These are phyloP conservation scores for Drosophila sordidapex DNA, from an alignment of 2,888 invertebrate genomes.

Conservation along the genomic window DNA sequence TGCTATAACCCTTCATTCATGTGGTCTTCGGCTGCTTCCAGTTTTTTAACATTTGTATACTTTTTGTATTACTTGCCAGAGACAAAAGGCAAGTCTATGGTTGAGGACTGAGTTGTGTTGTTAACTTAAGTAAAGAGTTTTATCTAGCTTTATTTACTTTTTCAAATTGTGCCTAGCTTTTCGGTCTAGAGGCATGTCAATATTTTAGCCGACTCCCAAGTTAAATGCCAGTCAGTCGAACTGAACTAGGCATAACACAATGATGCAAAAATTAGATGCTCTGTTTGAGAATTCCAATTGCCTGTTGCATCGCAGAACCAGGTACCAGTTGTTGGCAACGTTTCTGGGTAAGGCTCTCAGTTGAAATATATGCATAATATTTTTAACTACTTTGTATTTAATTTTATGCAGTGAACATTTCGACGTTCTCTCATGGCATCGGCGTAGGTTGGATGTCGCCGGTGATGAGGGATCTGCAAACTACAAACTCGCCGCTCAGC, in stretches of 20 bases:
- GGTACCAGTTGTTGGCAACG: conserved; percentile 62
- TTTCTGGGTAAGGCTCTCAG: conserved; percentile 49
- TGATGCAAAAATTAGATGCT: conserved; percentile 38
- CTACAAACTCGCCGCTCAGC: conserved; percentile 50
- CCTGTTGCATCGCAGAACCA: conserved; percentile 54
- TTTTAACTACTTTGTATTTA: not conserved
- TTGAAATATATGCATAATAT: not conserved
- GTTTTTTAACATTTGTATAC: conserved; percentile 75
- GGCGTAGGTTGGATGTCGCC: conserved; percentile 81
- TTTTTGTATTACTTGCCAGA: conserved; percentile 78
- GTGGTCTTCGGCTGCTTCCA: conserved; percentile 78
- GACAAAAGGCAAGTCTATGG: conserved; percentile 82
- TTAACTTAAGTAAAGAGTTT: conserved; percentile 14
- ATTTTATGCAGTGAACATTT: conserved; percentile 66
- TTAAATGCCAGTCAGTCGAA: conserved; percentile 15
- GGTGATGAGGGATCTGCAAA: conserved; percentile 69
- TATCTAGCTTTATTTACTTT: conserved; percentile 21
- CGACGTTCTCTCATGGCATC: conserved; percentile 77
- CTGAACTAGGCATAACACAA: conserved; percentile 26
- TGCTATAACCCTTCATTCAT: not conserved
- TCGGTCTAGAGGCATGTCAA: not conserved
- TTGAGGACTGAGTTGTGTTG: conserved; percentile 58
- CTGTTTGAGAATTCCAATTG: conserved; percentile 46
- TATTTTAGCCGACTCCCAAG: conserved; percentile 13
- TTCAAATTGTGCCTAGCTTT: not conserved